Evolutionary conservation across 2,888 invertebrate species (phyloP), one percentile per base, ranked within the genome.

Genomic region (Tetropium fuscum): DNA sequence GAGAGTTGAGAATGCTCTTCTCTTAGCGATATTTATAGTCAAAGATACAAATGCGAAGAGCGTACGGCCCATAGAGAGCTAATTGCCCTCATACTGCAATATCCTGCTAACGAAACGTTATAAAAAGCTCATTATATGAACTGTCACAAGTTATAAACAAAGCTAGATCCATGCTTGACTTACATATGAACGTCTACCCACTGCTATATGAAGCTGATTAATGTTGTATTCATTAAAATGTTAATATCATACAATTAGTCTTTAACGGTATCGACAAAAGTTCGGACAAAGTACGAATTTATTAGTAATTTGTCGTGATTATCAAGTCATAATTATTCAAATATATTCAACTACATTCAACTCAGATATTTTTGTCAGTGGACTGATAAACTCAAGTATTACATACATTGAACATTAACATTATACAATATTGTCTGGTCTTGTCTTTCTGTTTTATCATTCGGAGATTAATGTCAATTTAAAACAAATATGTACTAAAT

Each of bases 61-160:
- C 22, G 56, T 49, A 69, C 70, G 74, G 66, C 67, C 69, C 75
- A 75, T 75, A 66, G 66, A 64, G 58, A 68, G 54, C 71, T 73
- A 75, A 75, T 75, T 75, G 73, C 73, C 74, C 73, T 56, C 72
- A 73, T 72, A 73, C 64, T 64, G 73, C 71, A 74, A 75, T 74
- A 73, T 75, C 75, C 75, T 71, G 74, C 69, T 65, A 64, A 38
- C 51, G 58, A 60, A 56, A 64, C 61, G 57, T 62, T 68, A 69
- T 67, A 70, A 70, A 68, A 69, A 64, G 61, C 64, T 69, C 68
- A 70, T 71, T 70, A 69, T 68, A 58, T 64, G 55, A 60, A 57
- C 43, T 36, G 47, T 41, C 47, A 34, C 38, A 30, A 13, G 19
- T 34, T 30, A 32, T 48, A 44, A 44, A 19, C 47, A 19, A 32